These are phyloP conservation scores for Pseudonaja textilis DNA, from an alignment of 2,113 vertebrate genomes.

Conservation along the genomic window DNA sequence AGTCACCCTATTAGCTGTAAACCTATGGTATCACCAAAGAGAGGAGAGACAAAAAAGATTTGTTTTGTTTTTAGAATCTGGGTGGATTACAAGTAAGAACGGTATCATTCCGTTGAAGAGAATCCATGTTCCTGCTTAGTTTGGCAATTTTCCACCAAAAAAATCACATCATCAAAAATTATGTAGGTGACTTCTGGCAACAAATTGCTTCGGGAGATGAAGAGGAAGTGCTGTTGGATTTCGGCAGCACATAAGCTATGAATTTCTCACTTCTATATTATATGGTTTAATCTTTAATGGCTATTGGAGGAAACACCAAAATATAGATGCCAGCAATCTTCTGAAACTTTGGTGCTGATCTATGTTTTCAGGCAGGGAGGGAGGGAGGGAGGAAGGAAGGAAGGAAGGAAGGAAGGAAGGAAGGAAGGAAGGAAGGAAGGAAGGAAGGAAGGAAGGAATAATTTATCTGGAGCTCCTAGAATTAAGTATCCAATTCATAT, in stretches of 20 bases:
- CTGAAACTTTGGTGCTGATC: background rate
- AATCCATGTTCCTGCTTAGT: background rate
- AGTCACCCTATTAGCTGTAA: background rate
- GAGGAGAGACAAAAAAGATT: background rate
- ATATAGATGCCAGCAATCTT: background rate
- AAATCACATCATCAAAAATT: background rate
- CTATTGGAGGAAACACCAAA: background rate
- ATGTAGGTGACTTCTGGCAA: background rate
- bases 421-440: no score
- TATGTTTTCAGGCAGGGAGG: background rate
- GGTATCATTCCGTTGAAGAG: background rate
- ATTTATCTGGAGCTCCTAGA: background rate
- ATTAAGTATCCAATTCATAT: background rate
- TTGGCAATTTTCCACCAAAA: background rate
- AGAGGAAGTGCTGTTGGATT: background rate
- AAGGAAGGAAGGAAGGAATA: background rate
- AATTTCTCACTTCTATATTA: background rate
- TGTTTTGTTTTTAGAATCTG: background rate
- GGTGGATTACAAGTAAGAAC: background rate
- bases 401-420: no score
- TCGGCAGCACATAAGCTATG: background rate
- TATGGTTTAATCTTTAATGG: background rate
- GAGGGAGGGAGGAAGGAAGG: no score
- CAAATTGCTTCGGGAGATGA: background rate
- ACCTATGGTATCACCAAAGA: background rate